Conservation (phyloP, 2,113 vertebrate species). For the Vulpes vulpes region DNA sequence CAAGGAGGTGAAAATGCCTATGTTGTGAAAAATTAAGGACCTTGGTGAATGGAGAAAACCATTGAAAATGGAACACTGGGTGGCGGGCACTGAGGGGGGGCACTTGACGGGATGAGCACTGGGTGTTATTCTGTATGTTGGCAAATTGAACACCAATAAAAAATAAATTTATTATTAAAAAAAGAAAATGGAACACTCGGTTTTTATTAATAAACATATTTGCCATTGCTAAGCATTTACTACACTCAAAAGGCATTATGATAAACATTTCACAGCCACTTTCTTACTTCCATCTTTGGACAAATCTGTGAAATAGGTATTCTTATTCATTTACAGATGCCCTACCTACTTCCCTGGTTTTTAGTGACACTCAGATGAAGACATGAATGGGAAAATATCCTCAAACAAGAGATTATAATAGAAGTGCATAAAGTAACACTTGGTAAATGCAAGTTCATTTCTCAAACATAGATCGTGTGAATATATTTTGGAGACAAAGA, state of each 20-base stretch:
- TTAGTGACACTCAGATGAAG: background rate
- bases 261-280: background rate
- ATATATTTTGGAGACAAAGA: background rate
- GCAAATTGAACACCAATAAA: too few species aligned
- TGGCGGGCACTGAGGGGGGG: too few species aligned
- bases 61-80: background rate
- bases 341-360: background rate
- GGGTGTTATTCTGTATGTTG: too few species aligned
- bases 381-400: background rate
- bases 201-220: conserved; percentile 58
- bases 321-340: background rate
- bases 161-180: too few species aligned
- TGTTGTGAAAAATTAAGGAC: conserved; percentile 27
- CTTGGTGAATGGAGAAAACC: background rate
- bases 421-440: background rate
- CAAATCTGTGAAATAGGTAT: background rate
- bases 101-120: too few species aligned
- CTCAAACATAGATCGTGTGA: background rate
- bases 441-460: background rate
- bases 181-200: background rate
- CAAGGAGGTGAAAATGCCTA: background rate
- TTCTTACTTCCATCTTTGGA: background rate
- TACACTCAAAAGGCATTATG: background rate
- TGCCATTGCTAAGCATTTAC: background rate
- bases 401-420: background rate